Conservation (phyloP, 2,113 vertebrate genomes). For the Nyctereutes procyonoides region DNA sequence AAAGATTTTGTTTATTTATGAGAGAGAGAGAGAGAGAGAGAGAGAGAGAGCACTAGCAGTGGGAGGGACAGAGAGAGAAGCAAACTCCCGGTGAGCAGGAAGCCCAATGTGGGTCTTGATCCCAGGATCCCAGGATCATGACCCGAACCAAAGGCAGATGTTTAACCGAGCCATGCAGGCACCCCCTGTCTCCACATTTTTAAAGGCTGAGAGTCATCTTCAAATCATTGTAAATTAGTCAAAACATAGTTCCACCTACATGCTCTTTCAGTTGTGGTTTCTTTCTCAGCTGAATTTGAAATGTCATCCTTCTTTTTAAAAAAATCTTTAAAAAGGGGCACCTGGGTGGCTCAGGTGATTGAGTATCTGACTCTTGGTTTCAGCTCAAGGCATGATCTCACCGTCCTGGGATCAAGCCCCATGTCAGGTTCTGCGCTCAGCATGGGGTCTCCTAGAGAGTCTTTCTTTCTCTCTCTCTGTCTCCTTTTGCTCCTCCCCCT, state of each 20-base stretch:
- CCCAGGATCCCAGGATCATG: not conserved
- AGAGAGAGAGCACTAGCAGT: not conserved
- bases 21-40: not conserved
- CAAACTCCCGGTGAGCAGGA: not conserved
- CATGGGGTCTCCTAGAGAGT: too few species aligned
- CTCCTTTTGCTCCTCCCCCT: too few species aligned
- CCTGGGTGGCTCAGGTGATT: too few species aligned
- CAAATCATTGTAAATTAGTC: not conserved
- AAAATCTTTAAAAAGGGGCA: too few species aligned
- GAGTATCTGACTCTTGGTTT: too few species aligned
- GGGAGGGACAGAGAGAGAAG: not conserved
- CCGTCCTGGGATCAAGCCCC: too few species aligned
- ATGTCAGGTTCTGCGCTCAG: too few species aligned
- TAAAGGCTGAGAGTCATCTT: not conserved
- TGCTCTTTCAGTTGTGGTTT: not conserved
- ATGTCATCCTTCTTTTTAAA: not conserved
- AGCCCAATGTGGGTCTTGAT: not conserved
- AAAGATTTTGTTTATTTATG: not conserved
- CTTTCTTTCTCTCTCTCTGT: too few species aligned
- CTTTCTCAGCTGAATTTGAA: not conserved
- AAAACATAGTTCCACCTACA: not conserved
- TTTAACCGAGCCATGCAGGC: not conserved
- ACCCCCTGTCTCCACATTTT: not conserved
- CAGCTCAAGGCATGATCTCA: too few species aligned
- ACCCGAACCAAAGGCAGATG: not conserved